Percentiles rank a stretch among this genome's conserved stretches.
phyloP scores from a whole-genome alignment of 2,113 vertebrate species.

The Bubo scandiacus region DNA sequence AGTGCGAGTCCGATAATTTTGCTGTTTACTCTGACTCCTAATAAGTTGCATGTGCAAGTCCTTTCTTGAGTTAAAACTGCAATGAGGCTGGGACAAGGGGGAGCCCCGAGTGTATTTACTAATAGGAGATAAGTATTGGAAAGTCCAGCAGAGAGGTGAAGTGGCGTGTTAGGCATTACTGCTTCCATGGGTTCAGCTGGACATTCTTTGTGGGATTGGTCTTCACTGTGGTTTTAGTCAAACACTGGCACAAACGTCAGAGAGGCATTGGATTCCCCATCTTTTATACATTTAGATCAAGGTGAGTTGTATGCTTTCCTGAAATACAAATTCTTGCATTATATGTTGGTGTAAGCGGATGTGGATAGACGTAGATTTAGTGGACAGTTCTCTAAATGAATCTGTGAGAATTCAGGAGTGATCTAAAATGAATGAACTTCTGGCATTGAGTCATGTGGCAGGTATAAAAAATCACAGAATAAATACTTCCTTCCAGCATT shows the following conservation, averaged over 20 bases:
- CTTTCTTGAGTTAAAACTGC: not conserved
- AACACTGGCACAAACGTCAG: not conserved
- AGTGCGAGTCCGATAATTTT: not conserved
- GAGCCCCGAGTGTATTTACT: not conserved
- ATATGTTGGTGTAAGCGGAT: not conserved
- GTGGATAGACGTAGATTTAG: not conserved
- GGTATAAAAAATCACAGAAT: not conserved
- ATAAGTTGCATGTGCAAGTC: not conserved
- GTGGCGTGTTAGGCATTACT: accelerated
- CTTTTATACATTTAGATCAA: not conserved
- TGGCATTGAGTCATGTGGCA: not conserved
- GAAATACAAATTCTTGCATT: not conserved
- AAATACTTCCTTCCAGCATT: not conserved
- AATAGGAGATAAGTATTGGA: not conserved
- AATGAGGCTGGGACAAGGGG: accelerated
- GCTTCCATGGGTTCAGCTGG: not conserved
- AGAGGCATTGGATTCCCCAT: not conserved
- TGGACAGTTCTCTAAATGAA: not conserved
- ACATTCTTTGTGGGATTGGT: not conserved
- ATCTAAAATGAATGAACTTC: not conserved
- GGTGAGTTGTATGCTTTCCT: not conserved
- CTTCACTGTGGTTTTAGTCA: not conserved
- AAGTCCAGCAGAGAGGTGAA: not conserved
- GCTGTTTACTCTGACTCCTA: not conserved
- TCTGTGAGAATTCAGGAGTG: not conserved